Conservation (phyloP, 2,113 vertebrate genomes). For the Motacilla tschutschensis region DNA sequence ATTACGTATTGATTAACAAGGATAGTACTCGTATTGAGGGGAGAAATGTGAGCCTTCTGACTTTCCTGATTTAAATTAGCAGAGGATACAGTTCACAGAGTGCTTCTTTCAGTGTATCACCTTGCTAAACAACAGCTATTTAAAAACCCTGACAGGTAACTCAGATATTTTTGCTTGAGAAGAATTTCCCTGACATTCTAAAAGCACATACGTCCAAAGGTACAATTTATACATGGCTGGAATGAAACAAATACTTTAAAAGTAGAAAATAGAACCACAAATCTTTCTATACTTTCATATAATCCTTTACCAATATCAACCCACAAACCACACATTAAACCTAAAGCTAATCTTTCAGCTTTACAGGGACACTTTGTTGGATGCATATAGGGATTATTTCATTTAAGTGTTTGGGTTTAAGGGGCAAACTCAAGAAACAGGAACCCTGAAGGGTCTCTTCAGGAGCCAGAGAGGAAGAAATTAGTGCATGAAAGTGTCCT, state of each 20-base stretch:
- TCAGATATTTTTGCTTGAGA: background rate
- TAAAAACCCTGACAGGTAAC: background rate
- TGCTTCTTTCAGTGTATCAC: background rate
- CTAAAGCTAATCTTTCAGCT: background rate
- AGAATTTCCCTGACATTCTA: background rate
- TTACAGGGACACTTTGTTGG: background rate
- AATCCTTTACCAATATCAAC: background rate
- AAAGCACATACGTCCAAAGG: background rate
- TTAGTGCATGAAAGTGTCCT: background rate
- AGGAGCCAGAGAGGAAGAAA: background rate
- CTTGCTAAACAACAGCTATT: background rate
- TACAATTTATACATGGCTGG: background rate
- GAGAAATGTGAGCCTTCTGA: background rate
- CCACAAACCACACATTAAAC: background rate
- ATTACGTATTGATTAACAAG: background rate
- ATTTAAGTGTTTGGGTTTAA: background rate
- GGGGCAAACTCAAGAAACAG: background rate
- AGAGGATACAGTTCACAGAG: background rate
- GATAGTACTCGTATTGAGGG: background rate
- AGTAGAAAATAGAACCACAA: background rate
- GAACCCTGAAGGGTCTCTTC: background rate
- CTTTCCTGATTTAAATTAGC: background rate
- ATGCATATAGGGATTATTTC: background rate
- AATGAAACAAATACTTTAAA: background rate
- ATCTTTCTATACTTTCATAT: background rate